Percentiles rank a stretch among this genome's conserved stretches.
Conservation (phyloP, 2,888 invertebrate genomes). For the Eilema caniola region DNA sequence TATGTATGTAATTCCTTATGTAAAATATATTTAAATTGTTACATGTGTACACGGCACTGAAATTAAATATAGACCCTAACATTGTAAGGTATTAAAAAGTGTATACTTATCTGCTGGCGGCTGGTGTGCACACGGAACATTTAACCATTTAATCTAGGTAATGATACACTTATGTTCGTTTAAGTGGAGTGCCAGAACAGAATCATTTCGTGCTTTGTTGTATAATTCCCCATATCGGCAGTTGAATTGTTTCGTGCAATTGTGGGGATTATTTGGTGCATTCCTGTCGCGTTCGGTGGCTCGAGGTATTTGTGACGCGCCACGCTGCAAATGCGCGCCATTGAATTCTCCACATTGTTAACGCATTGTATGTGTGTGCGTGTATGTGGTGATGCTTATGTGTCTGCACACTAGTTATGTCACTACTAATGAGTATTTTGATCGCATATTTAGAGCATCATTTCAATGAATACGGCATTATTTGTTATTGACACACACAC, state of each 20-base stretch:
- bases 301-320: conserved; percentile 18
- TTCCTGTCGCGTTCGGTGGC: conserved; percentile 15
- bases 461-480: too few relatives aligned
- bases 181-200: neutral
- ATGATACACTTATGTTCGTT: neutral
- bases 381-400: neutral
- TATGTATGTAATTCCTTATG: too few relatives aligned
- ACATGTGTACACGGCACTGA: too few relatives aligned
- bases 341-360: conserved; percentile 16
- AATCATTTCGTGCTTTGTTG: neutral
- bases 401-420: neutral
- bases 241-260: conserved; percentile 14
- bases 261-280: conserved; percentile 18
- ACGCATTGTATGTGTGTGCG: neutral
- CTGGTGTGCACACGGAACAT: neutral
- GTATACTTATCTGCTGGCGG: too few relatives aligned
- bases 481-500: too few relatives aligned
- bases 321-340: conserved; percentile 14
- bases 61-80: too few relatives aligned
- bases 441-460: too few relatives aligned
- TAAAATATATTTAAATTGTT: too few relatives aligned
- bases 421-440: neutral
- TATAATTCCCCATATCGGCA: neutral
- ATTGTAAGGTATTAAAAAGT: too few relatives aligned
- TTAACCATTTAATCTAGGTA: neutral